phyloP scores from a whole-genome alignment of 2,888 invertebrate genomes.

The Ophonus ardosiacus region DNA sequence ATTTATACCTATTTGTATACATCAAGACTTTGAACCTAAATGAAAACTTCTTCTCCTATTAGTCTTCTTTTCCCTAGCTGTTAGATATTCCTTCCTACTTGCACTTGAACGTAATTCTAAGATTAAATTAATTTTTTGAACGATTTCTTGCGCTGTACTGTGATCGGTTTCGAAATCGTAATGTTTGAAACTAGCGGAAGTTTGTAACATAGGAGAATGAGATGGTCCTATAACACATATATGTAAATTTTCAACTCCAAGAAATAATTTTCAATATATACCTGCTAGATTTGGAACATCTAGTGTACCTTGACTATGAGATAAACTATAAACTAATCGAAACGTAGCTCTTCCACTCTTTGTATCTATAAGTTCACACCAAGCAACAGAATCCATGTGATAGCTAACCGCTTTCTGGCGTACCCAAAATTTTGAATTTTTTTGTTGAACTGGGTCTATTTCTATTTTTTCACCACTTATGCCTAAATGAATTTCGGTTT shows the following conservation, averaged over 20 bases:
- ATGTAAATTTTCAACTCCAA: too few species aligned
- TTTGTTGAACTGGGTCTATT: slow-evolving; percentile 88
- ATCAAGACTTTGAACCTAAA: slow-evolving; percentile 68
- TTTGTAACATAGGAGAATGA: slow-evolving; percentile 72
- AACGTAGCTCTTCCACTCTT: slow-evolving; percentile 86
- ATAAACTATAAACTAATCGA: slow-evolving; percentile 83
- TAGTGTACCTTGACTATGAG: slow-evolving; percentile 67
- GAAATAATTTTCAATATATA: background rate
- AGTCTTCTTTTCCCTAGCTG: slow-evolving; percentile 84
- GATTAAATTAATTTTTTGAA: slow-evolving; percentile 92
- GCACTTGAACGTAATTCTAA: slow-evolving; percentile 89
- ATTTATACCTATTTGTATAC: slow-evolving; percentile 48
- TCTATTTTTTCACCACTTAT: slow-evolving; percentile 95
- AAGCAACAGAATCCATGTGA: slow-evolving; percentile 91
- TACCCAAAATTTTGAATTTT: slow-evolving; percentile 82
- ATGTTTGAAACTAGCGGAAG: slow-evolving; percentile 85
- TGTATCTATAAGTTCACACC: slow-evolving; percentile 90
- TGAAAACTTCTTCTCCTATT: slow-evolving; percentile 81
- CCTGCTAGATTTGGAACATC: slow-evolving; percentile 52
- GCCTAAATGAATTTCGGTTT: slow-evolving; percentile 90
- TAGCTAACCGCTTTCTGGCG: slow-evolving; percentile 89
- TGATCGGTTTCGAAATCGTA: slow-evolving; percentile 93
- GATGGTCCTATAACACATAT: slow-evolving; percentile 62
- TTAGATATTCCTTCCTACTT: slow-evolving; percentile 89
- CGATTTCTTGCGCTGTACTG: slow-evolving; percentile 87